phyloP scores from a whole-genome alignment of 2,888 invertebrate genomes.

The Stenolophus ochropezus region DNA sequence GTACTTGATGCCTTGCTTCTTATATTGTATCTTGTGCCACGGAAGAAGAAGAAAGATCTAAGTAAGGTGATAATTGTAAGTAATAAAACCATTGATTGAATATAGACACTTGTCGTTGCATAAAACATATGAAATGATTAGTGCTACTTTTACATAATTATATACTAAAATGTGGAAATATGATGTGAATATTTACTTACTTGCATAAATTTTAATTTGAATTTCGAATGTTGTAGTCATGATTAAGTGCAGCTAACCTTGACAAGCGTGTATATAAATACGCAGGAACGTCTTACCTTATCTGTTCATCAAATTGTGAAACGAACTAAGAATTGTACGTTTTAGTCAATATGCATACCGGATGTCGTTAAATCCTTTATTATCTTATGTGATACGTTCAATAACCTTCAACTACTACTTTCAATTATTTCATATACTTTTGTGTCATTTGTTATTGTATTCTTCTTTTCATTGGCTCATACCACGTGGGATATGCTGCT shows the following conservation, averaged over 20 bases:
- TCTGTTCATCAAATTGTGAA: conserved; percentile 56
- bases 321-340: background rate
- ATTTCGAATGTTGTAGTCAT: conserved; percentile 14
- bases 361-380: conserved; percentile 47
- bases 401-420: background rate
- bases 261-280: background rate
- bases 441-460: background rate
- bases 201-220: conserved; percentile 15
- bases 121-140: background rate
- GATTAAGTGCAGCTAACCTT: conserved; percentile 42
- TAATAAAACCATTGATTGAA: background rate
- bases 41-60: too few species aligned
- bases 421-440: background rate
- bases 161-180: background rate
- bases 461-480: background rate
- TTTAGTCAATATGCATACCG: conserved; percentile 53
- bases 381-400: conserved; percentile 14
- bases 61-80: too few species aligned
- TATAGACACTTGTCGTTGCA: background rate
- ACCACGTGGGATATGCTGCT: background rate
- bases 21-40: too few species aligned
- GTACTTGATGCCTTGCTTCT: too few species aligned
- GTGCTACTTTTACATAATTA: background rate
- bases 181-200: background rate
- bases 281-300: conserved; percentile 24